Evolutionary conservation across 2,888 invertebrate genomes (phyloP).

Genomic region (Drosophila histrio): DNA sequence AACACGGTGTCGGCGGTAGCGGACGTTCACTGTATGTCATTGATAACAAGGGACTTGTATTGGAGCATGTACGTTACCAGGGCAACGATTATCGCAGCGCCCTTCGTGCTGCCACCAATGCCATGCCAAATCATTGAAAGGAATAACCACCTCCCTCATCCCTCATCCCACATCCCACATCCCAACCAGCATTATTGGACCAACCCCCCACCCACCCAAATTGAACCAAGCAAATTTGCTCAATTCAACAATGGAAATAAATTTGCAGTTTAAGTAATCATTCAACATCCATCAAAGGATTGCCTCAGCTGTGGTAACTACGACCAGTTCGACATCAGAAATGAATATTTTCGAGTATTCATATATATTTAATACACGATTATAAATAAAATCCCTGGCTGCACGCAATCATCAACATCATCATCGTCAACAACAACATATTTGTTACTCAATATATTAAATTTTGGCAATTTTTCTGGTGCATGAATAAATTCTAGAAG

Average conservation of each 20-base stretch:
- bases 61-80: constrained; percentile 56
- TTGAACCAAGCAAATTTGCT: not conserved
- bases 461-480: too few species aligned
- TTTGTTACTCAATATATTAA: not conserved
- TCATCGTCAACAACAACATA: not conserved
- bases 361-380: not conserved
- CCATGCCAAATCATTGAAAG: constrained; percentile 6
- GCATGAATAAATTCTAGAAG: too few species aligned
- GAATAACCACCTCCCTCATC: not conserved
- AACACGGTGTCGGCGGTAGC: constrained; percentile 14
- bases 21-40: constrained; percentile 44
- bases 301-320: constrained; percentile 2
- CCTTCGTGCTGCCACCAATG: constrained; percentile 30
- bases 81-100: constrained; percentile 59
- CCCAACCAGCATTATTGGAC: not conserved
- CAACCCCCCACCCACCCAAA: not conserved
- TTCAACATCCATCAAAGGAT: not conserved
- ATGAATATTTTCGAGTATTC: not conserved
- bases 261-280: constrained; percentile 21
- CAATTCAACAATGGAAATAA: constrained; percentile 1
- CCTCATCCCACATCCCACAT: not conserved
- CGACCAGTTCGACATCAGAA: not conserved
- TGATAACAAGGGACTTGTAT: constrained; percentile 36
- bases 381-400: not conserved
- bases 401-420: not conserved